Evolutionary conservation across 2,113 vertebrate genomes (phyloP).

Genomic region (Butastur rufipennis): DNA sequence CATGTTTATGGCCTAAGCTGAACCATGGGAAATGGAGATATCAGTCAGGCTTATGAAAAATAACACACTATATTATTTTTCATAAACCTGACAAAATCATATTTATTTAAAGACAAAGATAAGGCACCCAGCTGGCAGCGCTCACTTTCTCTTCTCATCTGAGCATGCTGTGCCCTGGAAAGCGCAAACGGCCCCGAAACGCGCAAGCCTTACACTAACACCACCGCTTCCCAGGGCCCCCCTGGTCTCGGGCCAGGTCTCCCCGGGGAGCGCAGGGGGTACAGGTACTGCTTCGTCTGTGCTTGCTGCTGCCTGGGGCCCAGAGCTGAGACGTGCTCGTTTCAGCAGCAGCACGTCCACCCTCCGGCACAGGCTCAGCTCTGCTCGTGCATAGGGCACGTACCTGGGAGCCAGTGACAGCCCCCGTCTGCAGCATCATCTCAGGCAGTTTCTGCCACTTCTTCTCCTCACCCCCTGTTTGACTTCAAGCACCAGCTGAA

Average conservation of each 20-base stretch:
- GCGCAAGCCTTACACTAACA: not conserved
- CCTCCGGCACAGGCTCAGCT: fast-evolving
- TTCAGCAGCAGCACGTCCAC: not conserved
- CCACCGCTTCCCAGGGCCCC: fast-evolving
- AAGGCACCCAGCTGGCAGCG: conserved; percentile 8
- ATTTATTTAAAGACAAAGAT: conserved; percentile 70
- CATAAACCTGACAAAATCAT: conserved; percentile 63
- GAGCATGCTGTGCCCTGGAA: not conserved
- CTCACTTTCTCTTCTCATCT: not conserved
- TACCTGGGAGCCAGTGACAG: not conserved
- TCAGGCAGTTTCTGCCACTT: not conserved
- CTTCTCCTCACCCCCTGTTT: not conserved
- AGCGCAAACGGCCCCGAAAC: not conserved
- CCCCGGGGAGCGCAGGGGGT: fast-evolving
- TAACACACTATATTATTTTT: conserved; percentile 56
- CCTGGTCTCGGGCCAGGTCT: fast-evolving
- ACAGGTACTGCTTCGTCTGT: fast-evolving
- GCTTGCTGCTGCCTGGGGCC: not conserved
- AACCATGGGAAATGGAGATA: conserved; percentile 20
- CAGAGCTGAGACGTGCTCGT: fast-evolving
- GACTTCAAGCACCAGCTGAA: not conserved
- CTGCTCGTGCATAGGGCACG: fast-evolving
- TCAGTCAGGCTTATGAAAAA: conserved; percentile 17
- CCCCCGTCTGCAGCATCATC: not conserved
- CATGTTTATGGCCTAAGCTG: conserved; percentile 56